Evolutionary conservation across 2,888 invertebrate species (phyloP).

Genomic region (Caenorhabditis doughertyi): DNA sequence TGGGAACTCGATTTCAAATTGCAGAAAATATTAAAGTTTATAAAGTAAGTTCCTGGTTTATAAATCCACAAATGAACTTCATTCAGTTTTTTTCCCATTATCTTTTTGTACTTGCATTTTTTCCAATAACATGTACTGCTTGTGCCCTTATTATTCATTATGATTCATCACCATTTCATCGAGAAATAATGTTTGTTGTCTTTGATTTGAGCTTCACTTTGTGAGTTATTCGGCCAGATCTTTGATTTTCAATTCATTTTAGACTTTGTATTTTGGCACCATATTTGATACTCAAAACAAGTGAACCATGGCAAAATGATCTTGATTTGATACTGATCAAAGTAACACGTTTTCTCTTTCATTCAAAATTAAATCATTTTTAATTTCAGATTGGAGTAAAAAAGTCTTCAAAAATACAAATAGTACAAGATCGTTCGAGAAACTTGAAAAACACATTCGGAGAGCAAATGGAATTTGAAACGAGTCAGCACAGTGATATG

Average conservation of each 20-base stretch:
- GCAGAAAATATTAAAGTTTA: conserved; percentile 47
- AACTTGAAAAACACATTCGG: conserved; percentile 47
- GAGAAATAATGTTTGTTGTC: conserved; percentile 24
- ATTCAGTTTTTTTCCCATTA: conserved; percentile 45
- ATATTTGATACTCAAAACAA: conserved; percentile 27
- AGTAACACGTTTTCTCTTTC: background rate
- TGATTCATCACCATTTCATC: conserved; percentile 27
- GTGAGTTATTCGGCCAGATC: background rate
- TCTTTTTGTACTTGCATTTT: conserved; percentile 45
- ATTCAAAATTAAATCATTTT: background rate
- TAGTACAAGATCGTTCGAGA: conserved; percentile 10
- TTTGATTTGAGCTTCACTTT: conserved; percentile 44
- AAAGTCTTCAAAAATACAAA: background rate
- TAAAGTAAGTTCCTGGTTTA: conserved; percentile 33
- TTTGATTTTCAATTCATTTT: background rate
- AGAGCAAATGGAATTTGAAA: conserved; percentile 41
- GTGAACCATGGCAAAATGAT: conserved; percentile 49
- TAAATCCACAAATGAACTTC: background rate
- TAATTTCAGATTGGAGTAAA: conserved; percentile 3
- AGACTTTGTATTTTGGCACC: conserved; percentile 44
- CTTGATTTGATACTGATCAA: conserved; percentile 29
- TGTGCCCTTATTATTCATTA: conserved; percentile 46
- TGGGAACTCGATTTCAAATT: conserved; percentile 37
- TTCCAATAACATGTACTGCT: conserved; percentile 25
- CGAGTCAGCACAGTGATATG: conserved; percentile 33